Base-by-base conservation (phyloP, 2,113 vertebrate species). In the Dendropsophus ebraccatus region DNA sequence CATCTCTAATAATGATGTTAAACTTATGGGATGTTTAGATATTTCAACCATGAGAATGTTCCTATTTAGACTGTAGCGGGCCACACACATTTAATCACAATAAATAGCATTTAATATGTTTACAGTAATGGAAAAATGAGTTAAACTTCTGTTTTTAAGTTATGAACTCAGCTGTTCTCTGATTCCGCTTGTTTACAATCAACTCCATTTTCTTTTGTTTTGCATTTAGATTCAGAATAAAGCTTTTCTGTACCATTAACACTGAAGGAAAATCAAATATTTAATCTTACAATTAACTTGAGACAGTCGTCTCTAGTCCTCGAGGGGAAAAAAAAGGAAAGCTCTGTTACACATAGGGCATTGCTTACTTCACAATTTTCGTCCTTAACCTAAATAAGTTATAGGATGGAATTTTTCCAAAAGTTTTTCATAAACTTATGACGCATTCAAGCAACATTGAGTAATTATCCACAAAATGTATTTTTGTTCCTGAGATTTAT, bases 101-200 rank as follows among this genome's bases (percentile, higher is more conserved):
- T 96, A 96, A 97, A 96, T 97, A 96, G 95, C 94, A 90, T 94
- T 93, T 92, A 92, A 92, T 94, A 89, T 98, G 96, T 99, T 99
- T 98, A 97, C 92, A 96, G 93, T 95, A 95, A 90, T 60, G 89
- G 91, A 95, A 95, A 93, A 90, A 93, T 92, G 93, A 93, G 93
- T 93, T 91, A 92, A 91, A 94, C 93, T 94, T 94, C 94, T 95
- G 95, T 94, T 94, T 95, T 93, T 91, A 93, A 93, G 93, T 91
- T 94, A 95, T 94, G 93, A 91, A 93, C 92, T 96, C 95, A 94
- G 92, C 92, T 95, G 94, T 92, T 90, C 92, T 89, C 89, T 88
- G 91, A 92, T 92, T 91, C 90, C 91, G 91, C 90, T 93, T 95
- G 94, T 96, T 96, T 96, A 95, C 93, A 95, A 90, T 92, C 91